A percentile compares a stretch with the other conserved stretches of the same genome.
phyloP scores from a whole-genome alignment of 2,888 invertebrate genomes.

The Hetaerina titia region DNA sequence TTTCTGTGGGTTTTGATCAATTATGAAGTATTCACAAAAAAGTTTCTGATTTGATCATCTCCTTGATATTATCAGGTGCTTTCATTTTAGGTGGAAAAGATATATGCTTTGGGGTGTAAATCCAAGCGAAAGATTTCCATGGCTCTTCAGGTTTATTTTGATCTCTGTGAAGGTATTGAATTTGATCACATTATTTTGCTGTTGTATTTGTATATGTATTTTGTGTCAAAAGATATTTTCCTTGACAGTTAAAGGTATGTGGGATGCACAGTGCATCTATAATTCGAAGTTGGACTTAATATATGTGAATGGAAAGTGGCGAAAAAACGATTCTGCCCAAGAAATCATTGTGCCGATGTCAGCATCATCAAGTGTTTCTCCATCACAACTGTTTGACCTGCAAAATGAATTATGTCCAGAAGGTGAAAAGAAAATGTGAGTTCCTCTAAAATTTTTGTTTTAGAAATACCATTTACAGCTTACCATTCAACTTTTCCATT shows the following conservation, averaged over 20 bases:
- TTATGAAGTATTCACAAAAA: too few relatives aligned
- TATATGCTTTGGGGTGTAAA: constrained; percentile 43
- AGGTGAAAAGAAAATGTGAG: neutral
- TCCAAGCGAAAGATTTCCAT: constrained; percentile 24
- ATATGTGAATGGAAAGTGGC: constrained; percentile 31
- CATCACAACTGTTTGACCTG: neutral
- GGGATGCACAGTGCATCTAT: constrained; percentile 29
- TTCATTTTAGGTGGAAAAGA: constrained; percentile 10
- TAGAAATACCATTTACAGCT: neutral
- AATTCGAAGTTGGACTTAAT: constrained; percentile 39
- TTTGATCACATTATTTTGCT: neutral
- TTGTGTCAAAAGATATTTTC: neutral
- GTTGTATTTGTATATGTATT: neutral
- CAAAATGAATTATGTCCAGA: constrained; percentile 16
- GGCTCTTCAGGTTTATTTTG: constrained; percentile 31
- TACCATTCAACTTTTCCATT: neutral
- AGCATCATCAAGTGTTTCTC: constrained; percentile 20
- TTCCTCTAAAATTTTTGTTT: neutral
- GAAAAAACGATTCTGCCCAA: neutral
- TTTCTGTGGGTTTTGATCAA: too few relatives aligned
- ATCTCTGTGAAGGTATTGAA: constrained; percentile 33
- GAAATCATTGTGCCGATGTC: constrained; percentile 47
- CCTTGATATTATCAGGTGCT: neutral
- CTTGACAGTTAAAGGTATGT: constrained; percentile 42
- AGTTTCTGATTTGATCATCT: neutral